Evolutionary conservation across 2,888 invertebrate species (phyloP).

Genomic region (Eupeodes latifasciatus): DNA sequence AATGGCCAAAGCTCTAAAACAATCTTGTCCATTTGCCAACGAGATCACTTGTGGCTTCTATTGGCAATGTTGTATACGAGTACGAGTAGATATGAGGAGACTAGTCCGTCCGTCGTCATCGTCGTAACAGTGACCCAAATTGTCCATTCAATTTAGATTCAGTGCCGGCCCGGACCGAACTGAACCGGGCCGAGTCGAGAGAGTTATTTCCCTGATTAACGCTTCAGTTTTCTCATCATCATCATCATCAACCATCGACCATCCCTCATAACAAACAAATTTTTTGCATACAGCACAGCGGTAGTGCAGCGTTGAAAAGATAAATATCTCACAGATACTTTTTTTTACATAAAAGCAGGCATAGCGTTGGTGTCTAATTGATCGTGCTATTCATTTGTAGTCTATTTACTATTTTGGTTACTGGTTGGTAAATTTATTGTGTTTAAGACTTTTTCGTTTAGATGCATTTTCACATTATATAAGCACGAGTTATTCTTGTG

Average conservation of each 20-base stretch:
- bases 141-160: slow-evolving; percentile 31
- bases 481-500: slow-evolving; percentile 31
- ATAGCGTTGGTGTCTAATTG: slow-evolving; percentile 62
- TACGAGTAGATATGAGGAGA: background rate
- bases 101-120: slow-evolving; percentile 23
- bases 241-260: background rate
- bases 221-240: background rate
- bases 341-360: background rate
- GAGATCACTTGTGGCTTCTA: slow-evolving; percentile 55
- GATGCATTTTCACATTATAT: slow-evolving; percentile 65
- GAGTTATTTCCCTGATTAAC: slow-evolving; percentile 63
- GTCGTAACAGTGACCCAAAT: slow-evolving; percentile 75
- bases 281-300: slow-evolving; percentile 58
- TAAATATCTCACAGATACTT: slow-evolving; percentile 38
- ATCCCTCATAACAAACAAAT: slow-evolving; percentile 29
- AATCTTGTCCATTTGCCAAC: slow-evolving; percentile 74
- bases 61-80: slow-evolving; percentile 23
- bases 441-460: slow-evolving; percentile 49
- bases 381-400: slow-evolving; percentile 70
- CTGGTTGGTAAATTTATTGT: slow-evolving; percentile 49
- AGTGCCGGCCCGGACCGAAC: slow-evolving; percentile 7
- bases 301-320: background rate
- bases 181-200: slow-evolving; percentile 37
- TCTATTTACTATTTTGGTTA: slow-evolving; percentile 75
- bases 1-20: slow-evolving; percentile 49